Percentiles rank a stretch among this genome's conserved stretches.
Conservation (phyloP, 2,113 vertebrate species). For the Burhinus oedicnemus region DNA sequence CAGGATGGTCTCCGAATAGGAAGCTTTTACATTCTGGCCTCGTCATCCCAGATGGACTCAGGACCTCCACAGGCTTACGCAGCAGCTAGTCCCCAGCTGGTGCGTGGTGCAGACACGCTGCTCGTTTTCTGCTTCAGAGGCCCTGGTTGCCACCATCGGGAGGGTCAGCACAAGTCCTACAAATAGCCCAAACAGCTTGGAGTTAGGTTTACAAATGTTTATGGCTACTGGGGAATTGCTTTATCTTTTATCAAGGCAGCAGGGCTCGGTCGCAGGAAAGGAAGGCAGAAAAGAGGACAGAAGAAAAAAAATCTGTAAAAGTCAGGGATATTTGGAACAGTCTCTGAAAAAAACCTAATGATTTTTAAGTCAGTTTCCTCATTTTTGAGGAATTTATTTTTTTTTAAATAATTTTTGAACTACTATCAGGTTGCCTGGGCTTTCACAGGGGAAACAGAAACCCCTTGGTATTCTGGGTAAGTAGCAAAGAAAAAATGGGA, state of each 20-base stretch:
- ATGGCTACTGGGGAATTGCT: neutral
- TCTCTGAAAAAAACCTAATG: neutral
- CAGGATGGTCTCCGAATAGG: neutral
- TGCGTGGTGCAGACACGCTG: neutral
- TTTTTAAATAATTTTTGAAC: neutral
- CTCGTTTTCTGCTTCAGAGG: neutral
- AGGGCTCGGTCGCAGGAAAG: neutral
- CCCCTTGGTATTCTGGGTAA: neutral
- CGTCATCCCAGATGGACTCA: neutral
- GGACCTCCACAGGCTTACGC: neutral
- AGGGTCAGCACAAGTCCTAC: neutral
- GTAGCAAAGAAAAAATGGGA: neutral
- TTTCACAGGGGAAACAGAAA: neutral
- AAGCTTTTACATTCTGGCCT: neutral
- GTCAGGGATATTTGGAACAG: neutral
- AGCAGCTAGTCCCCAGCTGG: conserved; percentile 37
- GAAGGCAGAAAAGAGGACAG: neutral
- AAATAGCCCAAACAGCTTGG: conserved; percentile 4
- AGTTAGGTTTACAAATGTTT: neutral
- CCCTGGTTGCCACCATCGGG: neutral
- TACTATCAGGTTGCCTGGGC: neutral
- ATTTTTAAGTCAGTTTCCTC: neutral
- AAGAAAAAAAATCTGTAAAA: neutral
- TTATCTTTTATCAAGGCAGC: neutral
- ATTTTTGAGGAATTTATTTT: neutral